Percentiles rank a stretch among this genome's conserved stretches.
These are phyloP conservation scores for Lapara coniferarum DNA, from an alignment of 2,888 invertebrate species.

Conservation along the genomic window DNA sequence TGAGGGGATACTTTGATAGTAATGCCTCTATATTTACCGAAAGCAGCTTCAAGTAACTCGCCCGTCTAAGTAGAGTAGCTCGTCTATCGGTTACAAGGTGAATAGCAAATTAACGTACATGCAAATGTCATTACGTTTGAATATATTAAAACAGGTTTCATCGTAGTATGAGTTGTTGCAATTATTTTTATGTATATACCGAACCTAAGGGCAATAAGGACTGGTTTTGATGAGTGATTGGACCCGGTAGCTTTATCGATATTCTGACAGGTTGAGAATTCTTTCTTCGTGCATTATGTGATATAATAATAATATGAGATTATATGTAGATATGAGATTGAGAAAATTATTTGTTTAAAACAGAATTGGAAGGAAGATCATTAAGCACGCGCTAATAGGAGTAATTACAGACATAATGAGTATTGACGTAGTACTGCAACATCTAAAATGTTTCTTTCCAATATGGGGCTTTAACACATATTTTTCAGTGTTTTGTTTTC, in stretches of 20 bases:
- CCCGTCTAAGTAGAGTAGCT: neutral
- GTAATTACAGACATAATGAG: no score
- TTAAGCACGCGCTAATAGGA: no score
- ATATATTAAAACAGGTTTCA: slow-evolving; percentile 8
- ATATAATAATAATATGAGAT: no score
- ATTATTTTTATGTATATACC: neutral
- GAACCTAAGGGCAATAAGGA: neutral
- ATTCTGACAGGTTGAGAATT: no score
- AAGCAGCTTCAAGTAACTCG: slow-evolving; percentile 24
- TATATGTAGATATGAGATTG: no score
- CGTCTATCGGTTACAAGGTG: slow-evolving; percentile 17
- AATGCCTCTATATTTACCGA: slow-evolving; percentile 44
- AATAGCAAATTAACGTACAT: slow-evolving; percentile 23
- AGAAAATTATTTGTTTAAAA: no score
- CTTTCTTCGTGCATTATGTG: no score
- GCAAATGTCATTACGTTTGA: slow-evolving; percentile 3
- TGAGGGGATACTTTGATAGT: slow-evolving; percentile 30
- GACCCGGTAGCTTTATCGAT: neutral
- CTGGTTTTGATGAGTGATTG: neutral
- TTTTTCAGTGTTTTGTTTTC: no score
- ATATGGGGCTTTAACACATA: no score
- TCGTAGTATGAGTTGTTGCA: neutral
- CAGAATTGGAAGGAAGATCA: no score
- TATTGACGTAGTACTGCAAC: no score
- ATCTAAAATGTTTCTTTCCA: no score